These are phyloP conservation scores for Chloroclysta siterata DNA, from an alignment of 2,888 invertebrate genomes.

Conservation along the genomic window DNA sequence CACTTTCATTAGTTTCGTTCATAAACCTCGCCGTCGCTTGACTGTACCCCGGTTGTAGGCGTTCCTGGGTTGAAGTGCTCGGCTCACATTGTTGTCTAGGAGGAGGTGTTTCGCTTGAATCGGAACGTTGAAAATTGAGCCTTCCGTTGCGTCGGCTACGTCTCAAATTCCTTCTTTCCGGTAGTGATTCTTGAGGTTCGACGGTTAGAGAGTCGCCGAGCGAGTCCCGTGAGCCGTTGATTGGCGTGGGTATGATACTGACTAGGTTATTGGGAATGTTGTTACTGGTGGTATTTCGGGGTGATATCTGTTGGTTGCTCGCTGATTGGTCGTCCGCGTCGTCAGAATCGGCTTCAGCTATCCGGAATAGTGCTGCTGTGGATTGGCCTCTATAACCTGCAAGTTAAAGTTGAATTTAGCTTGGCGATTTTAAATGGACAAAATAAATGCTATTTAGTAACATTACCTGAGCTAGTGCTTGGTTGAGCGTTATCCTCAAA, in stretches of 20 bases:
- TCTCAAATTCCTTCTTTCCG: slow-evolving; percentile 57
- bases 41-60: slow-evolving; percentile 62
- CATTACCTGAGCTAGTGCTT: slow-evolving; percentile 87
- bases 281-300: slow-evolving; percentile 53
- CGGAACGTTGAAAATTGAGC: slow-evolving; percentile 59
- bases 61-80: slow-evolving; percentile 53
- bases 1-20: slow-evolving; percentile 81
- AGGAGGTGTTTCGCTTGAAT: slow-evolving; percentile 75
- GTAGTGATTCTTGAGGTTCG: slow-evolving; percentile 46
- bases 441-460: not conserved
- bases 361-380: slow-evolving; percentile 73
- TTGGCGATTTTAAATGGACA: not conserved
- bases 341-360: slow-evolving; percentile 86
- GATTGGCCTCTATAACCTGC: slow-evolving; percentile 79
- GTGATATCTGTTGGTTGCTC: slow-evolving; percentile 72
- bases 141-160: slow-evolving; percentile 65
- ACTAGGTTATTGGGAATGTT: slow-evolving; percentile 74
- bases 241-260: slow-evolving; percentile 85
- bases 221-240: slow-evolving; percentile 83
- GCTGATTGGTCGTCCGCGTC: slow-evolving; percentile 80
- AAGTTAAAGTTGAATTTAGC: slow-evolving; percentile 19
- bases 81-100: slow-evolving; percentile 56
- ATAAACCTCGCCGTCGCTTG: slow-evolving; percentile 76
- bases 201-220: slow-evolving; percentile 68
- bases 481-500: slow-evolving; percentile 84